Evolutionary conservation across 2,113 vertebrate species (phyloP).

Genomic region (Sorex araneus): DNA sequence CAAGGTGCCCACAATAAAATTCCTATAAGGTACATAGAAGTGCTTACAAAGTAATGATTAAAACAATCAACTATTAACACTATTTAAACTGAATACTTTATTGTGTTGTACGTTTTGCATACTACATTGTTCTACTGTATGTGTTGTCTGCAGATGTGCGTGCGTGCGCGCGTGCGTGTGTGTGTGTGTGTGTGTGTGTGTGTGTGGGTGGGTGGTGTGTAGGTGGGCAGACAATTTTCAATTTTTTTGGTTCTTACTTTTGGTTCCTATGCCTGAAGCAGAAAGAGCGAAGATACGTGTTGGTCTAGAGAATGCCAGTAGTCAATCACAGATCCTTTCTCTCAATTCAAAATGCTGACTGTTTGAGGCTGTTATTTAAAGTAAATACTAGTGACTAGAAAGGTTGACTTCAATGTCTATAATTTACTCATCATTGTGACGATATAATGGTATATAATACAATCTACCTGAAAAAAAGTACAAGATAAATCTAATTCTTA

Average conservation of each 20-base stretch:
- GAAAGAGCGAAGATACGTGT: not conserved
- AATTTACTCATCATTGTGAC: not conserved
- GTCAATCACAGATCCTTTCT: not conserved
- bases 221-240: not conserved
- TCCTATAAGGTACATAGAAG: not conserved
- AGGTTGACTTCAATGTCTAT: not conserved
- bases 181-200: not conserved
- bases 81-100: not conserved
- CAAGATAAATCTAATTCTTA: conserved; percentile 1
- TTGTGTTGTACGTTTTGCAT: not conserved
- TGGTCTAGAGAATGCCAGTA: not conserved
- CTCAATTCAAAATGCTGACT: not conserved
- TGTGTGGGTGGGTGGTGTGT: too few relatives aligned
- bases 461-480: not conserved
- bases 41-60: not conserved
- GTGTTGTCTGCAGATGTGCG: too few relatives aligned
- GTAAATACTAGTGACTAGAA: not conserved
- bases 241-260: not conserved
- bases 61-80: not conserved
- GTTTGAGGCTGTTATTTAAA: not conserved
- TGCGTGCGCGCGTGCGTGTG: too few relatives aligned
- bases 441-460: not conserved
- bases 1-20: not conserved
- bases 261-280: conserved; percentile 17
- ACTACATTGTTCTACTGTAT: not conserved